These are phyloP conservation scores for Chiloscyllium punctatum DNA, from an alignment of 2,797 vertebrate species.

Conservation along the genomic window DNA sequence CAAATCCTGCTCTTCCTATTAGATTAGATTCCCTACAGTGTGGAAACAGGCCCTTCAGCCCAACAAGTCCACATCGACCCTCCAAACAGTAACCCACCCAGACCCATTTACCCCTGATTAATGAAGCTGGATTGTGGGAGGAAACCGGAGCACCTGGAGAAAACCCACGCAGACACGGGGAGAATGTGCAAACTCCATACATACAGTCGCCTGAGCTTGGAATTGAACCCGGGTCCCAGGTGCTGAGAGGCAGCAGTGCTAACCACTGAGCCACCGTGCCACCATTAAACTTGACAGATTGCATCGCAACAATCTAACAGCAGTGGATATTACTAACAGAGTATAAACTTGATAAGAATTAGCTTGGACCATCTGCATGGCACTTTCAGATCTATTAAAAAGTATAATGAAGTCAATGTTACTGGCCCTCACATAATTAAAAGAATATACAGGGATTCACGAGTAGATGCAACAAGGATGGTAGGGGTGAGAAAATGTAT, in stretches of 20 bases:
- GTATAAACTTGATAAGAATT: not conserved
- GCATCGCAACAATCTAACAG: not conserved
- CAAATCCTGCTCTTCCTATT: not conserved
- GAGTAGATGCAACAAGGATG: not conserved
- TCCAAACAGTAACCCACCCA: too few relatives aligned
- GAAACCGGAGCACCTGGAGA: too few relatives aligned
- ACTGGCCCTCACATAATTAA: not conserved
- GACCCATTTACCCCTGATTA: too few relatives aligned
- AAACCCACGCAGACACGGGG: too few relatives aligned
- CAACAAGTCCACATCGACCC: too few relatives aligned
- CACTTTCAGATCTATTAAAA: not conserved
- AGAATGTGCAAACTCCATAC: too few relatives aligned
- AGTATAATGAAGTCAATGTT: not conserved
- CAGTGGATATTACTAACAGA: not conserved
- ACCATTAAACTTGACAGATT: not conserved
- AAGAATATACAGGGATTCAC: not conserved
- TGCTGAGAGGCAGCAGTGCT: too few relatives aligned
- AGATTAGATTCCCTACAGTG: too few relatives aligned
- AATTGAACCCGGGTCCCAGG: too few relatives aligned
- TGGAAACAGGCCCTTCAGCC: too few relatives aligned
- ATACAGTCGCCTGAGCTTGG: too few relatives aligned
- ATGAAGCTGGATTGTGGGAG: too few relatives aligned
- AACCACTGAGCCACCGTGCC: not conserved
- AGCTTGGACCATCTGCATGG: not conserved
- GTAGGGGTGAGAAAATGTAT: not conserved